These are phyloP conservation scores for roundworm (Caenorhabditis elegans) DNA, from an alignment of 1,140 invertebrate genomes.

Conservation along the genomic window WBcel235 BX284605.5:20863501-20864000, in stretches of 20 bases:
- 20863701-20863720: constrained; percentile 22
- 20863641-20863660: too few relatives aligned
- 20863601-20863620: constrained; percentile 7
- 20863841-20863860: constrained; percentile 34
- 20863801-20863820: constrained; percentile 36
- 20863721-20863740: neutral
- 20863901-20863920: constrained; percentile 46
- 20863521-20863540: neutral
- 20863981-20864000: constrained; percentile 43
- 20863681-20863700: too few relatives aligned
- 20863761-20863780: too few relatives aligned
- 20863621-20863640: neutral
- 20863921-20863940: neutral
- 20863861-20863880: constrained; percentile 43
- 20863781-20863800: too few relatives aligned
- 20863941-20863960: neutral
- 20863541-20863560: too few relatives aligned
- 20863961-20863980: constrained; percentile 22
- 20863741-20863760: too few relatives aligned
- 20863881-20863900: constrained; percentile 38
- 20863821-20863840: constrained; percentile 35
- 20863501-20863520: neutral
- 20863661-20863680: too few relatives aligned
- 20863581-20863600: neutral
- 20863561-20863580: too few relatives aligned